Conservation (phyloP, 2,888 invertebrate genomes). For the Cerastoderma edule region DNA sequence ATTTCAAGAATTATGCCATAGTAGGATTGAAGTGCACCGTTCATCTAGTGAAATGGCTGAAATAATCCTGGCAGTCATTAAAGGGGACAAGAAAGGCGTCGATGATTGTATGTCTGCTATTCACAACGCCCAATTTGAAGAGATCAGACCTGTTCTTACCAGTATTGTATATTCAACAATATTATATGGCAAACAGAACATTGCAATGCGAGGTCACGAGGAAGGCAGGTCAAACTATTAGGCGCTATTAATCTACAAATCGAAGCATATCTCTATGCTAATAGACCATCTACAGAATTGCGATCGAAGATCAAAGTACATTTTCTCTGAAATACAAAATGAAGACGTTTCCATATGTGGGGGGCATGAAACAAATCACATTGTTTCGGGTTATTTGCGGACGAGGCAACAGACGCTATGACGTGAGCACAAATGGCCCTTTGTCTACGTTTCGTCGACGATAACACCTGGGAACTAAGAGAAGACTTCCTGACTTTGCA, state of each 20-base stretch:
- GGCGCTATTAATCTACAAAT: not conserved
- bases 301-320: constrained; percentile 6
- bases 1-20: constrained; percentile 7
- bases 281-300: not conserved
- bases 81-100: constrained; percentile 9
- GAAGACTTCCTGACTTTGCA: constrained; percentile 37
- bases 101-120: not conserved
- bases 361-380: not conserved
- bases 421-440: not conserved
- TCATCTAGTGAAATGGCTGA: constrained; percentile 2
- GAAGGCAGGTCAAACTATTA: not conserved
- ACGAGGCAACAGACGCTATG: constrained; percentile 4
- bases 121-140: not conserved
- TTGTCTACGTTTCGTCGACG: not conserved
- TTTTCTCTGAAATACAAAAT: not conserved
- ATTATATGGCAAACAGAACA: constrained; percentile 16
- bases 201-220: constrained; percentile 15
- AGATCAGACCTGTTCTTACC: no score
- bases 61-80: constrained; percentile 18
- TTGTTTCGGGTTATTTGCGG: constrained; percentile 8
- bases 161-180: constrained; percentile 14
- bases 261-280: not conserved
- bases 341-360: not conserved
- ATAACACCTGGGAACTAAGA: not conserved
- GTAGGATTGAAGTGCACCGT: not conserved